A percentile compares a stretch with the other conserved stretches of the same genome.
phyloP scores from a whole-genome alignment of 2,113 vertebrate species.

The Bucco capensis region DNA sequence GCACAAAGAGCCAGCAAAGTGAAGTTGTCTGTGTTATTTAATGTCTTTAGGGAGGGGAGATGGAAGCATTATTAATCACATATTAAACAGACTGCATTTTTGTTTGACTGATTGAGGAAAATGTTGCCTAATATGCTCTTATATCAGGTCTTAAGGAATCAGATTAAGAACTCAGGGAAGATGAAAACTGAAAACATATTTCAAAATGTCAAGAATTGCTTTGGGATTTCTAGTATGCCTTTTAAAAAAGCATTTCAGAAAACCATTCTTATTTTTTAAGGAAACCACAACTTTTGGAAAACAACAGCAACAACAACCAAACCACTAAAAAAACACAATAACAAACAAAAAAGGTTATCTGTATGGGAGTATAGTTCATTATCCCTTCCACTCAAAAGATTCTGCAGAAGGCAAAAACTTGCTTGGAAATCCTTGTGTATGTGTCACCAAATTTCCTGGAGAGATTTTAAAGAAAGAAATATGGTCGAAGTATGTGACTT shows the following conservation, averaged over 20 bases:
- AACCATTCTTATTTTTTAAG: background rate
- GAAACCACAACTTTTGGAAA: accelerated
- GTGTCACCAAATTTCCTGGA: background rate
- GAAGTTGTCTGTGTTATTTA: background rate
- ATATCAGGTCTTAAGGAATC: background rate
- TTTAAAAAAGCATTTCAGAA: background rate
- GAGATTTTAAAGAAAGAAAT: background rate
- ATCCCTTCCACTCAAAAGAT: background rate
- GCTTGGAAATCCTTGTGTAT: background rate
- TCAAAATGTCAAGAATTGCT: background rate
- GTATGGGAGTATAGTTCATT: background rate
- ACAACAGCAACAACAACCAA: background rate
- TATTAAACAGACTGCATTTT: background rate
- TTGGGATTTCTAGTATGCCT: background rate
- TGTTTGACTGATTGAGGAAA: background rate
- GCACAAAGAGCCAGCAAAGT: background rate
- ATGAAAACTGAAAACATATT: background rate
- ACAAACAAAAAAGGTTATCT: background rate
- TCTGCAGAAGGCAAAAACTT: background rate
- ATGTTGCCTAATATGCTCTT: background rate
- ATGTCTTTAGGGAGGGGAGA: background rate
- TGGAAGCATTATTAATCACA: background rate
- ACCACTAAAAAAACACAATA: background rate
- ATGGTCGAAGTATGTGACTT: background rate
- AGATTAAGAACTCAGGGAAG: background rate